These are phyloP conservation scores for Zelostemma sp. DNA, from an alignment of 1,140 invertebrate species.

Conservation along the genomic window DNA sequence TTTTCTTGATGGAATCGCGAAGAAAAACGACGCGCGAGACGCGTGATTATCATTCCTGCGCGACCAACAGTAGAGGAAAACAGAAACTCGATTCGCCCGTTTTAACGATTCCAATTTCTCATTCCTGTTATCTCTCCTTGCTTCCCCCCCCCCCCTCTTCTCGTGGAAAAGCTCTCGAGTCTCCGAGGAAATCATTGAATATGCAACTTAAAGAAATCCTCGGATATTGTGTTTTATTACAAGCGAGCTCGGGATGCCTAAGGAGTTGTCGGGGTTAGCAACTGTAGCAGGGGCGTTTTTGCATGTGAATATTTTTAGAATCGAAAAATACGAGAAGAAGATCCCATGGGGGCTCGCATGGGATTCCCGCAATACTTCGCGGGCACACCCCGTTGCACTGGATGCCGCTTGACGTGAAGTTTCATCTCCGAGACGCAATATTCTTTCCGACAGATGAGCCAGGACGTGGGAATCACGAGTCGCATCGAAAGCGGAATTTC, in stretches of 20 bases:
- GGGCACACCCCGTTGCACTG: slow-evolving; percentile 5
- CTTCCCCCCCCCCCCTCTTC: slow-evolving; percentile 23
- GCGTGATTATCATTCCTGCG: slow-evolving; percentile 14
- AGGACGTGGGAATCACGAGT: background rate
- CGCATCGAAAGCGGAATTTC: background rate
- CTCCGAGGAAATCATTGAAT: slow-evolving; percentile 80
- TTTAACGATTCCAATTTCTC: slow-evolving; percentile 61
- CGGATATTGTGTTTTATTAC: slow-evolving; percentile 74
- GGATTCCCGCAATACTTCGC: slow-evolving; percentile 29
- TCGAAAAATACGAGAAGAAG: slow-evolving; percentile 59
- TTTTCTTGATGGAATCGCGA: slow-evolving; percentile 2
- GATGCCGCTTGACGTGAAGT: slow-evolving; percentile 18
- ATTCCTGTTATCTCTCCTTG: slow-evolving; percentile 14
- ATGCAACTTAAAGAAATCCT: slow-evolving; percentile 73
- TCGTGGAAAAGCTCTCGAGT: slow-evolving; percentile 55
- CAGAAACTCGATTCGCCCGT: slow-evolving; percentile 38
- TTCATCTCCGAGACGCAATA: background rate
- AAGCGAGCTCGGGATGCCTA: slow-evolving; percentile 52
- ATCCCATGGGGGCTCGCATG: slow-evolving; percentile 34
- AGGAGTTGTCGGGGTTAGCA: slow-evolving; percentile 3
- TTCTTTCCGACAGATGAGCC: background rate
- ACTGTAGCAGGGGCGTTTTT: slow-evolving; percentile 46
- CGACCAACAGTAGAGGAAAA: background rate
- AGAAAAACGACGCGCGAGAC: slow-evolving; percentile 11
- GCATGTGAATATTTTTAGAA: slow-evolving; percentile 67